Base-by-base conservation (phyloP, 1,140 invertebrate genomes). In the Oscheius sp. region DNA sequence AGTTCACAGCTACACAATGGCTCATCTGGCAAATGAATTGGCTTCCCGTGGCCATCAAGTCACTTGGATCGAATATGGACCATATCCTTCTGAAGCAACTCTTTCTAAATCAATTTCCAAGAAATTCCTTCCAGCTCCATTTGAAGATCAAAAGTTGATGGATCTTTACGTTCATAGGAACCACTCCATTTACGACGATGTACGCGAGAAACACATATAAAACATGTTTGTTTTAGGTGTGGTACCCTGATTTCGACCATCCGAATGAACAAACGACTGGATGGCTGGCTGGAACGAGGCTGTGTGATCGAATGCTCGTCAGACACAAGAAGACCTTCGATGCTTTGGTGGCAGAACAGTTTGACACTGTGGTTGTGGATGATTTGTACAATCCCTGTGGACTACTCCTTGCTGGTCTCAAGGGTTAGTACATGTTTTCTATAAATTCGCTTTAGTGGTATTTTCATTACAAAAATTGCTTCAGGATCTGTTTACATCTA, bases 381-480 rank as follows among this genome's bases (percentile, higher is more conserved):
- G 82, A 83, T 68, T 58, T 83, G 13, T 83, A 83, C 78, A 84
- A 84, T 61, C 82, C 82, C 23, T 84, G 83, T 58, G 79, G 79
- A 36, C 45, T 81, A 1, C 55, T 79, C 7, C 65, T 79, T 38
- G 78, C 78, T 34, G 78, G 62, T 13, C 28, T 72, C 31, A 72
- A 73, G 31, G 59, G 58, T 63, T 28, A 64, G 67, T 38, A 3
- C 45, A 71, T n/a, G 7, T 26, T 32, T 31, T 23, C 69, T 35
- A 28, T 55, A 15, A 42, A 36, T 71, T 3, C 38, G 61, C 10
- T 59, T 66, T 72, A n/a, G n/a, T n/a, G n/a, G n/a, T n/a, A n/a
- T n/a, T n/a, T n/a, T n/a, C n/a, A n/a, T n/a, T n/a, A n/a, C n/a
- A n/a, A n/a, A n/a, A n/a, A n/a, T n/a, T n/a, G n/a, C n/a, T 49